These are phyloP conservation scores for Sylvietta virens DNA, from an alignment of 2,113 vertebrate species.

Conservation along the genomic window DNA sequence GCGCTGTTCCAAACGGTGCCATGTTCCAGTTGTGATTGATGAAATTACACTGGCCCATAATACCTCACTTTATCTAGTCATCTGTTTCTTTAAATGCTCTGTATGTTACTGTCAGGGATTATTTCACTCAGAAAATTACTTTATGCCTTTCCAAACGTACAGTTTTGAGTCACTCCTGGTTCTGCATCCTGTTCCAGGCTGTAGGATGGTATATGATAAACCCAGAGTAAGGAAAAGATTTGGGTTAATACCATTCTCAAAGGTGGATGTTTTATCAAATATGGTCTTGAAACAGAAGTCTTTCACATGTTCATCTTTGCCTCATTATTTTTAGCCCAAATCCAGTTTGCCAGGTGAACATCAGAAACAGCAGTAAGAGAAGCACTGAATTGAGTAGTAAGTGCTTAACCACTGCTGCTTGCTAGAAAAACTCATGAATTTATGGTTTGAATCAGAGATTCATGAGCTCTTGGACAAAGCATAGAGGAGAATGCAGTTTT, in stretches of 20 bases:
- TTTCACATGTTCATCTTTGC: not conserved
- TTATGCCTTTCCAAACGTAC: not conserved
- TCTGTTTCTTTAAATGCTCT: slow-evolving; percentile 13
- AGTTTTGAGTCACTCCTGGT: not conserved
- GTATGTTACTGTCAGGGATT: not conserved
- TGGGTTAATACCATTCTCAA: not conserved
- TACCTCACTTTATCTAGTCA: slow-evolving; percentile 7
- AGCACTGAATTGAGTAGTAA: not conserved
- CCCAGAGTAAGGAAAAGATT: not conserved
- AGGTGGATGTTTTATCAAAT: not conserved
- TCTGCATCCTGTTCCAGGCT: not conserved
- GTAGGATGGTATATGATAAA: not conserved
- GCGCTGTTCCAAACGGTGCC: not conserved
- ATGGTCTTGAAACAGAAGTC: not conserved
- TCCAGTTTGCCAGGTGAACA: not conserved
- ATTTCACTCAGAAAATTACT: not conserved
- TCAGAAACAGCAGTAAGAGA: not conserved
- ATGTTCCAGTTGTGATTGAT: slow-evolving; percentile 7
- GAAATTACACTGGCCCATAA: not conserved
- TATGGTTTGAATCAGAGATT: not conserved
- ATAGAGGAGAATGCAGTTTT: not conserved
- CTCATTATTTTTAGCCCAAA: not conserved
- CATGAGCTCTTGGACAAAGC: not conserved
- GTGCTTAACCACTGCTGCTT: not conserved
- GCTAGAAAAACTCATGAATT: not conserved